Evolutionary conservation across 1,140 invertebrate species (phyloP).

Genomic region (Antheraea pernyi): DNA sequence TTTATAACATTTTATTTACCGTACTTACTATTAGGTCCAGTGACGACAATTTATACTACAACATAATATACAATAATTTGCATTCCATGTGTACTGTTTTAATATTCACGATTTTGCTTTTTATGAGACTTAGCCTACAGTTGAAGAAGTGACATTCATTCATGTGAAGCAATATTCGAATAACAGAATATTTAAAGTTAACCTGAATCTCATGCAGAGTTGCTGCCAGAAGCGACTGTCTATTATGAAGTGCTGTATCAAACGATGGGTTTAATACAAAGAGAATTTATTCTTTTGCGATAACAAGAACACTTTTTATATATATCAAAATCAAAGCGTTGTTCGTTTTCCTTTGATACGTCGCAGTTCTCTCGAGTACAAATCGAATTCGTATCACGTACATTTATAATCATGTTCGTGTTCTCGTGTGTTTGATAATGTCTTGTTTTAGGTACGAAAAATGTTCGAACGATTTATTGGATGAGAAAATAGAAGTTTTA

Average conservation of each 20-base stretch:
- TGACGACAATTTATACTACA: no score
- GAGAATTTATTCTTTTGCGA: slow-evolving; percentile 43
- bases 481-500: slow-evolving; percentile 25
- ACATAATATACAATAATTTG: no score
- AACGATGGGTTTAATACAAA: slow-evolving; percentile 26
- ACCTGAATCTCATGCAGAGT: not conserved
- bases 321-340: slow-evolving; percentile 51
- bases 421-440: slow-evolving; percentile 69
- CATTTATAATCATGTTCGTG: slow-evolving; percentile 68
- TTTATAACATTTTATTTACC: no score
- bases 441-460: slow-evolving; percentile 58
- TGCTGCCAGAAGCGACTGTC: not conserved
- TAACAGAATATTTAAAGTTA: not conserved
- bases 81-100: no score
- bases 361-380: slow-evolving; percentile 43
- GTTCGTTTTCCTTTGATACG: slow-evolving; percentile 59
- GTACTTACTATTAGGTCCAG: no score
- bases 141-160: not conserved
- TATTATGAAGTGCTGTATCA: slow-evolving; percentile 18
- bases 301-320: slow-evolving; percentile 60
- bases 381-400: slow-evolving; percentile 54
- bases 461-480: slow-evolving; percentile 43
- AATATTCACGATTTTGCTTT: no score
- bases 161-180: not conserved
- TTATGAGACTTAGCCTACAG: no score